Evolutionary conservation across 2,113 vertebrate genomes (phyloP).

Genomic region (Lagenorhynchus albirostris): DNA sequence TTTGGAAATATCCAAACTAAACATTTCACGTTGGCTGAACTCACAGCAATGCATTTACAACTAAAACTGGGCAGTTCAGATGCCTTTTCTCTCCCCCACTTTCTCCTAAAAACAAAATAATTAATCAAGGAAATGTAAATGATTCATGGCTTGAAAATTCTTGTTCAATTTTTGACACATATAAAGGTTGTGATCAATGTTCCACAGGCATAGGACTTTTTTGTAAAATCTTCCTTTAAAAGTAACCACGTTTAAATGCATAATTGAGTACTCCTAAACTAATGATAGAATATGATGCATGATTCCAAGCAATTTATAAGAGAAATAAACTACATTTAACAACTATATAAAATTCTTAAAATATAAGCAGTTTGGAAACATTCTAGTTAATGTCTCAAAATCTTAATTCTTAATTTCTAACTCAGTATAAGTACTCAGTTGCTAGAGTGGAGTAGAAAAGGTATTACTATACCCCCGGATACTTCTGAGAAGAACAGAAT

Average conservation of each 20-base stretch:
- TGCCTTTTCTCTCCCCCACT: slow-evolving; percentile 61
- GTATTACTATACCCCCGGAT: neutral
- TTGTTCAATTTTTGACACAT: neutral
- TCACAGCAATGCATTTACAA: slow-evolving; percentile 64
- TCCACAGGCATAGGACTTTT: neutral
- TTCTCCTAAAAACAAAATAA: slow-evolving; percentile 54
- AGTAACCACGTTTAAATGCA: neutral
- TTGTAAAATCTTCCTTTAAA: neutral
- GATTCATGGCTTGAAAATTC: slow-evolving; percentile 20
- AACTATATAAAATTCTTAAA: neutral
- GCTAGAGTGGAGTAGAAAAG: neutral
- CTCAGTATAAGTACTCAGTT: neutral
- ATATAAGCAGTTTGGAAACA: slow-evolving; percentile 27
- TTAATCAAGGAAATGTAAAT: slow-evolving; percentile 53
- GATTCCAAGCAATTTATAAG: neutral
- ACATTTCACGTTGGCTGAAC: slow-evolving; percentile 71
- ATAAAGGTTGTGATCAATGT: neutral
- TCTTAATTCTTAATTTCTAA: neutral
- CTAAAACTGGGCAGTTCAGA: slow-evolving; percentile 65
- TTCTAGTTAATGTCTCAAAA: neutral
- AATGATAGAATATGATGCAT: neutral
- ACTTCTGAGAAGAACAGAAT: neutral
- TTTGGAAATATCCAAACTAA: slow-evolving; percentile 77
- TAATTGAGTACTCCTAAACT: neutral
- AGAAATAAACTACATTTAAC: neutral